A percentile compares a stretch with the other conserved stretches of the same genome.
Conservation (phyloP, 2,888 invertebrate species). For the Imbricaverruca yamaguchii region DNA sequence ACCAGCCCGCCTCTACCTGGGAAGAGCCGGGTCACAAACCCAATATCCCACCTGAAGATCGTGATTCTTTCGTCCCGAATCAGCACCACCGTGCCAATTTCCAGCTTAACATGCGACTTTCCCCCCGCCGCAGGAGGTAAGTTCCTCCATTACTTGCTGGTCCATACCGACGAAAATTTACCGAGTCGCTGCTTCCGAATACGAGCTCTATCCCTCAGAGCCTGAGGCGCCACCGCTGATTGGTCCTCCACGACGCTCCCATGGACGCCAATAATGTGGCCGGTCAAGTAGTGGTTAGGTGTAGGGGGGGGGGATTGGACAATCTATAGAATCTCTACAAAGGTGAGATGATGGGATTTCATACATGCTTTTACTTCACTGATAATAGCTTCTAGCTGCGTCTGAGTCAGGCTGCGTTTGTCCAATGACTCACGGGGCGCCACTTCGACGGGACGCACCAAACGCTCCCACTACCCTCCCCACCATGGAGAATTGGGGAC, state of each 20-base stretch:
- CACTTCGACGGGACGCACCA: slow-evolving; percentile 23
- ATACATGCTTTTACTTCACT: slow-evolving; percentile 25
- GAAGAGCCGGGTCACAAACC: not conserved
- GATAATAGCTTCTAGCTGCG: slow-evolving; percentile 24
- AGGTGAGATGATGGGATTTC: slow-evolving; percentile 26
- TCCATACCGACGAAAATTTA: not conserved
- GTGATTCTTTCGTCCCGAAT: not conserved
- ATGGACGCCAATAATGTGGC: not conserved
- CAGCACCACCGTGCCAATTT: not conserved
- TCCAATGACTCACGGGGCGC: slow-evolving; percentile 25
- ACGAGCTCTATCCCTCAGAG: not conserved
- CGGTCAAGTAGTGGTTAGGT: slow-evolving; percentile 24
- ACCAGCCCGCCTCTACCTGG: not conserved
- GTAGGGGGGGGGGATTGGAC: slow-evolving; percentile 15
- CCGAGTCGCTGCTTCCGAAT: not conserved
- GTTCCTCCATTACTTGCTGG: not conserved
- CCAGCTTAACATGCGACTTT: not conserved
- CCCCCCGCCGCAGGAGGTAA: not conserved
- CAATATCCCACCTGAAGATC: not conserved
- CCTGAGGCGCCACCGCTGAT: not conserved
- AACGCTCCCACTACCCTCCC: too few species aligned
- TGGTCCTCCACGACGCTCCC: not conserved
- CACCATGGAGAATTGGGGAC: slow-evolving; percentile 22
- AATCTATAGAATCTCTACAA: slow-evolving; percentile 22
- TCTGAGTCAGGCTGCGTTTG: not conserved